Base-by-base conservation (phyloP, 2,797 vertebrate species). In the Rhinatrema bivittatum region DNA sequence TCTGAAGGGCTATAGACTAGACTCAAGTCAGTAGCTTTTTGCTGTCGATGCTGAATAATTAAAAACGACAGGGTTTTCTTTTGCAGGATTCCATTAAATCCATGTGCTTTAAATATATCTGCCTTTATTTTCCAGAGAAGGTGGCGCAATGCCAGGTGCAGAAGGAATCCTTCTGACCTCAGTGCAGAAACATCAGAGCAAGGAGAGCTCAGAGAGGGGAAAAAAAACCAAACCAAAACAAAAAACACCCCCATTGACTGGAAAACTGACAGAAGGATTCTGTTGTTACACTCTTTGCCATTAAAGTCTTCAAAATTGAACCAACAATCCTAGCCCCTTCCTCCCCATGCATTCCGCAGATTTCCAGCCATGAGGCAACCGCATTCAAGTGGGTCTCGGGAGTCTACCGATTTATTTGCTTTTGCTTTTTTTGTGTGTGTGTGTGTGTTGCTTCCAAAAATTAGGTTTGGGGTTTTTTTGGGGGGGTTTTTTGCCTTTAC, bases 371-470 rank as follows among this genome's bases (percentile, higher is more conserved):
- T 79, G 44, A 70, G 45, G 60, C 60, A 60, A 65, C 42, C 62
- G 56, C 65, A 45, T 37, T 29, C 55, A 66, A 53, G 62, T 25
- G 32, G 44, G 50, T 67, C 58, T 41, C 2, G 4, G n/a, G 74
- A 72, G 61, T 62, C 46, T 32, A 29, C 66, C 62, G 67, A 80
- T 85, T 75, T 82, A 81, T 77, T 74, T 65, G 63, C 52, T 19
- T 73, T 54, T 63, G 63, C 68, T 56, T 68, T 74, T 68, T 74
- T 78, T 74, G 70, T n/a, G n/a, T n/a, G n/a, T n/a, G n/a, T n/a
- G n/a, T n/a, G n/a, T n/a, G 69, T 80, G 78, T 60, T 60, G 58
- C 33, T 31, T 74, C 66, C 71, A 76, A 74, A 72, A 69, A 67
- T 27, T 53, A 37, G 74, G 50, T 66, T 65, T 62, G 17, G 33